Conservation (phyloP, 2,797 vertebrate genomes). For the Borostomias antarcticus region DNA sequence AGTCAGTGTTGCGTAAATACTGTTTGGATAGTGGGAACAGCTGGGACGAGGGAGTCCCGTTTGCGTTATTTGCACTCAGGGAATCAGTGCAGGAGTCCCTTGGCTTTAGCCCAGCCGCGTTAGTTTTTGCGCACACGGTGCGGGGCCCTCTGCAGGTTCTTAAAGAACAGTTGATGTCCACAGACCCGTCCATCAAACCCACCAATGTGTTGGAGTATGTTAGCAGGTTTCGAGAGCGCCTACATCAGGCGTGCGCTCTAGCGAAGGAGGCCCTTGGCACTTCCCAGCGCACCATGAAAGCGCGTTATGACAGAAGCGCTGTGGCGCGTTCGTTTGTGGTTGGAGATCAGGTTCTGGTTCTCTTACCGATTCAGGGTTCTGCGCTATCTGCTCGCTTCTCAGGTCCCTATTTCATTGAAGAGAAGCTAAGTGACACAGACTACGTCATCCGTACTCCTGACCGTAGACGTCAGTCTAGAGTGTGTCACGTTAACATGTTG, state of each 20-base stretch:
- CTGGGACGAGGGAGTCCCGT: constrained; percentile 7
- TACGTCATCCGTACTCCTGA: constrained; percentile 12
- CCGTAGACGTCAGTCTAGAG: background rate
- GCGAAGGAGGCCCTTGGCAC: background rate
- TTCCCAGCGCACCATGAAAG: constrained; percentile 1
- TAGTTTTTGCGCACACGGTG: constrained; percentile 12
- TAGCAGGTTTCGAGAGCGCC: background rate
- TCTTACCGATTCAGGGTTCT: constrained; percentile 8
- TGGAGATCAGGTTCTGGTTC: background rate
- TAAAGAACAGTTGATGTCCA: constrained; percentile 1
- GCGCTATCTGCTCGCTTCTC: background rate
- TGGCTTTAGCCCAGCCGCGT: constrained; percentile 14
- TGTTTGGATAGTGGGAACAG: background rate
- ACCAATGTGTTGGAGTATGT: constrained; percentile 24
- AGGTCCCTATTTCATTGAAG: constrained; percentile 9
- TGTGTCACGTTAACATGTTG: constrained; percentile 23
- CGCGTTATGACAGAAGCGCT: background rate
- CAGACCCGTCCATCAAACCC: background rate
- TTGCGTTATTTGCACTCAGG: too few species aligned
- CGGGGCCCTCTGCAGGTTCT: constrained; percentile 14
- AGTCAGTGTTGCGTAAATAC: background rate
- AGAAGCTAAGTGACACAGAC: background rate
- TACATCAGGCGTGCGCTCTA: background rate
- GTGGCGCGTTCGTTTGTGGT: background rate
- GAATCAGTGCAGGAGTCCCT: background rate